phyloP scores from a whole-genome alignment of 2,797 vertebrate genomes.

The Pangasius sanitwongsei region DNA sequence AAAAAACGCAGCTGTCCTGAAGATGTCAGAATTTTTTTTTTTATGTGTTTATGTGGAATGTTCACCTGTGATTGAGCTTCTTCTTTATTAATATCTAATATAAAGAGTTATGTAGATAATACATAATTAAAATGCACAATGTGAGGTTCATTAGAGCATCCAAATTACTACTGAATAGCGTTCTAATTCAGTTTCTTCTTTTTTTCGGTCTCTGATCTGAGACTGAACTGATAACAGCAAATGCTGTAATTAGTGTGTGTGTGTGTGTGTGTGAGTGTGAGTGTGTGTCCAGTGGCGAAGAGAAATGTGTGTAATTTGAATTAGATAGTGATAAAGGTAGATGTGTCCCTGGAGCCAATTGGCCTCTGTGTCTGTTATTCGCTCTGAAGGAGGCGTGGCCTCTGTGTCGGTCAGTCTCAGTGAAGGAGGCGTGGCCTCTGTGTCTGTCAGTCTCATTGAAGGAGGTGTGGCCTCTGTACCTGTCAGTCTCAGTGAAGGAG shows the following conservation, averaged over 20 bases:
- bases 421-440: background rate
- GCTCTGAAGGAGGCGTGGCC: background rate
- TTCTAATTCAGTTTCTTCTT: too few relatives aligned
- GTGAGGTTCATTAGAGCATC: background rate
- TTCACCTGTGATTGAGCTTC: too few relatives aligned
- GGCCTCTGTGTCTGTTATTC: background rate
- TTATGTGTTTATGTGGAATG: too few relatives aligned
- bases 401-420: background rate
- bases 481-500: background rate
- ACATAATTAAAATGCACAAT: background rate
- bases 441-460: background rate
- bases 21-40: too few relatives aligned
- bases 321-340: background rate
- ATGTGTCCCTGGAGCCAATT: too few relatives aligned
- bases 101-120: background rate
- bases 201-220: too few relatives aligned
- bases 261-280: background rate
- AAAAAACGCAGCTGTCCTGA: background rate
- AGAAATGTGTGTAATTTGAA: background rate
- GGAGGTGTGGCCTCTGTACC: background rate
- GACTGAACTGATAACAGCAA: background rate
- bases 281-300: background rate
- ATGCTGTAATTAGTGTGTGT: background rate
- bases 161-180: background rate
- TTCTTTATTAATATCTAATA: background rate